Percentiles rank a stretch among this genome's conserved stretches.
phyloP scores from a whole-genome alignment of 2,113 vertebrate genomes.

The Probosciger aterrimus region DNA sequence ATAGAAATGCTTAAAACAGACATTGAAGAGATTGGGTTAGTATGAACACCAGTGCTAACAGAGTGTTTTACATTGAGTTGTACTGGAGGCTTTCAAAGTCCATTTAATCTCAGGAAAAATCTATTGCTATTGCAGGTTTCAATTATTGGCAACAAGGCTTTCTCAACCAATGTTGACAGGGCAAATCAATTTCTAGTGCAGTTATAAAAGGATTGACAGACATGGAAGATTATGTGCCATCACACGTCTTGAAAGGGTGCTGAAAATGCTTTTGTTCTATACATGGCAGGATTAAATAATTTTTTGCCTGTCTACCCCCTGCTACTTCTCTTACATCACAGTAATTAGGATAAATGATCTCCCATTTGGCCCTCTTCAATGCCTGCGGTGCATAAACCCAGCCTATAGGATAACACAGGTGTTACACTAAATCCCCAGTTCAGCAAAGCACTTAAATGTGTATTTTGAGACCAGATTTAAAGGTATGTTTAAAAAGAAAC shows the following conservation, averaged over 20 bases:
- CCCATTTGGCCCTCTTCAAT: background rate
- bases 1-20: background rate
- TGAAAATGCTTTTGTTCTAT: conserved; percentile 22
- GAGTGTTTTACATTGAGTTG: background rate
- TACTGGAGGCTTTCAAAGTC: background rate
- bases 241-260: background rate
- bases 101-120: background rate
- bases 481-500: background rate
- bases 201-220: conserved; percentile 14
- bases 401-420: background rate
- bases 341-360: conserved; percentile 28
- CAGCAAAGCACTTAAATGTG: background rate
- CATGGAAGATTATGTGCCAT: background rate
- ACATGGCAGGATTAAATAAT: background rate
- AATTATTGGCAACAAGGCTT: background rate
- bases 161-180: background rate
- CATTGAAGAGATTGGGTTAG: background rate
- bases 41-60: background rate
- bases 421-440: background rate
- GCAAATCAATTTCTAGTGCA: background rate
- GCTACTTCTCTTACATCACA: background rate
- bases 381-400: background rate
- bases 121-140: background rate
- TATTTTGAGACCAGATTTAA: background rate
- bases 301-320: background rate